Evolutionary conservation across 2,888 invertebrate genomes (phyloP), one percentile per base, ranked within the genome.

Genomic region (Physocephala rufipes): DNA sequence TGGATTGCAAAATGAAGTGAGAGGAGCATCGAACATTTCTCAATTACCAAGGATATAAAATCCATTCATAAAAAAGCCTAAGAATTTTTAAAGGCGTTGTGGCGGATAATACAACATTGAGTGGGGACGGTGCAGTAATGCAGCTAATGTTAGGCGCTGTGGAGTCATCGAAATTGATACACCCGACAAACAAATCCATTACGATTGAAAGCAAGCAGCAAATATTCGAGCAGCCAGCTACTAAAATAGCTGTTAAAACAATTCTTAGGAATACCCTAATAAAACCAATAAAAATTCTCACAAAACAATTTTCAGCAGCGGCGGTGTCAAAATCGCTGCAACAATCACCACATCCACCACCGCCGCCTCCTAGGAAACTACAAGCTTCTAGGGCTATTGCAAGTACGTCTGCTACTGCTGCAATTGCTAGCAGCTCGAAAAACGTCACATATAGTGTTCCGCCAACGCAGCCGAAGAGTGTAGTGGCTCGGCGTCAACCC

Each of bases 171-270:
- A 19, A 67, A 53, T 67, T 72, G 26, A 72, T 58, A 47, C 71
- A 73, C 61, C 47, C 72, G 43, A 68, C 73, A 61, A 74, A 74
- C 64, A 74, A 75, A 76, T 68, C 68, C 49, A 68, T 28, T 51
- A 2, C 51, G 2, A n/a, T 53, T 5, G 62, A 19, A 19, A 30
- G 59, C 66, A 71, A 71, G 70, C 74, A 59, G 71, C 73, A 64
- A 7, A 58, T 66, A 13, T 63, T 36, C 69, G 70, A 62, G 68
- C n/a, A 63, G 36, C 66, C 55, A 65, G 55, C 61, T 49, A 63
- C 67, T 45, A 55, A 63, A 72, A 45, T 43, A 49, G 19, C 62
- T 61, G 43, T 49, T 5, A 36, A 51, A 26, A 19, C 55, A 28
- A 12, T 64, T 43, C 26, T 36, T 16, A 30, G 61, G 5, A 26